Base-by-base conservation (phyloP, 1,140 invertebrate species). In the Eumeta japonica region DNA sequence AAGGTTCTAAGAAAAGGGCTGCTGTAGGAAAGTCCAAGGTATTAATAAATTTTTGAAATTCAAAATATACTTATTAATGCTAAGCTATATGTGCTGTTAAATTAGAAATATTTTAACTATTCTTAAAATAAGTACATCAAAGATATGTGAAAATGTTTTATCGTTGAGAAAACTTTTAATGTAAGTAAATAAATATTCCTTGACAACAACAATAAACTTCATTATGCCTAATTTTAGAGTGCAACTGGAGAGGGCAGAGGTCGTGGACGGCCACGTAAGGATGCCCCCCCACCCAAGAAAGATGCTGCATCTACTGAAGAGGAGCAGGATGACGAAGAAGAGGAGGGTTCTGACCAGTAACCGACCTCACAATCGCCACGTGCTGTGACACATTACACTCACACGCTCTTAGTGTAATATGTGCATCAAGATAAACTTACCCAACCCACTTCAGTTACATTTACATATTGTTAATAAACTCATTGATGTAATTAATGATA, bases 301-400 rank as follows among this genome's bases (percentile, higher is more conserved):
- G 64, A 70, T 55, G 68, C 68, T 20, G 67, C 60, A 9, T 72
- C 71, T 12, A 61, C 66, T 43, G 75, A 77, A 41, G 75, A 77
- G 41, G 70, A 77, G 52, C 67, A 75, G 35, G 75, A 75, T 41
- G 72, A 77, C 39, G 72, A 75, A 20, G 70, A 74, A 33, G 74
- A 77, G 33, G 75, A 77, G 39, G 70, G 62, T 37, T 76, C 75
- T 47, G 75, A 77, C 59, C 63, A 77, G 61, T 75, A 74, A 70
- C 58, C 40, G n/a, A n/a, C n/a, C n/a, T n/a, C n/a, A n/a, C n/a
- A n/a, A n/a, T n/a, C 46, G 43, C 46, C 59, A 37, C 48, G 46
- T 47, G 48, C 47, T 45, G 35, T 52, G 42, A 60, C 44, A 53
- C 48, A 54, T 48, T 30, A 63, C 58, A 56, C 56, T 70, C 58